Base-by-base conservation (phyloP, 2,888 invertebrate genomes). In the Ischnura elegans region DNA sequence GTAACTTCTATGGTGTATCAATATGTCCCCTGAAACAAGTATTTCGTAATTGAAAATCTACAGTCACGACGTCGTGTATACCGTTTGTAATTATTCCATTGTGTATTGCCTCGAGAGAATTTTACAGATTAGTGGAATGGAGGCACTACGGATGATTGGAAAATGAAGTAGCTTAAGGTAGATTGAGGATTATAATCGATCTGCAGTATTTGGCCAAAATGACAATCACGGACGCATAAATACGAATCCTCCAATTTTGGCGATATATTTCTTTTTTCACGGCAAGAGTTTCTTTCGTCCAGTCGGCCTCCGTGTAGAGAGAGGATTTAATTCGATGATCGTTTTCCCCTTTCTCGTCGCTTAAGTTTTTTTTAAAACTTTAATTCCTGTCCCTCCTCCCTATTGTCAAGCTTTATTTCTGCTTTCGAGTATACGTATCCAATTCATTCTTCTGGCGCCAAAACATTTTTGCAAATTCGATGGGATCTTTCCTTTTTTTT, bases 251-350 rank as follows among this genome's bases (percentile, higher is more conserved):
- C 36, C 76, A 76, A 21, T 76, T 29, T 13, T 66, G 66, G 6
- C 66, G 5, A n/a, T n/a, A 13, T 45, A n/a, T 43, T 43, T 45
- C 16, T 86, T 46, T 86, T 45, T n/a, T 21, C 13, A 42, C 43
- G 8, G 45, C 5, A 46, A 21, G n/a, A 45, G 45, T 86, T 46
- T 86, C 86, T 86, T 86, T 45, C 43, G 51, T 6, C 86, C 45
- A 25, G 21, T 5, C 43, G 86, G n/a, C 86, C 0, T 86, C 36
- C 51, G 51, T n/a, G n/a, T 86, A 19, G 45, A 46, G 86, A 25
- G 45, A 86, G 45, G 45, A 86, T 25, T 86, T 86, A 86, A 86
- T 86, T 86, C 45, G 45, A 25, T 46, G 25, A 45, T 86, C 16
- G 85, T 46, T 19, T 46, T 46, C 10, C 45, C 61, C n/a, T n/a